Base-by-base conservation (phyloP, 2,113 vertebrate species). In the Marmota monax region DNA sequence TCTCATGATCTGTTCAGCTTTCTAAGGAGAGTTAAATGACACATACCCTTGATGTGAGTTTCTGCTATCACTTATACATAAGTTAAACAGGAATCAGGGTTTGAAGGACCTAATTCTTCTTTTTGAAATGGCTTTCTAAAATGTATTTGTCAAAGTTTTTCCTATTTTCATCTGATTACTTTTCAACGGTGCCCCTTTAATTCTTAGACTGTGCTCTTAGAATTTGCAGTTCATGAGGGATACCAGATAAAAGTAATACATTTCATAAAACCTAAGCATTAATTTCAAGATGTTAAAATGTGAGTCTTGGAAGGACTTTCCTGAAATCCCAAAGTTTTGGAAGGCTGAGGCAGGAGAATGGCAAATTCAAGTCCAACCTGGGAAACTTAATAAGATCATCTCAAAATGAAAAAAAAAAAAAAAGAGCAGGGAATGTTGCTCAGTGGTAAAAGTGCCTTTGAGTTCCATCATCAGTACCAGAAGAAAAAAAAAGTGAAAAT, bases 181-280 rank as follows among this genome's bases (percentile, higher is more conserved):
- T 92, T 83, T 69, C 58, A 74, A 80, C 29, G 58, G n/a, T 63
- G 45, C 12, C 32, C 27, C 12, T 42, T 90, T 74, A n/a, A 10
- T 45, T 25, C 18, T 61, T 58, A 58, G 56, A 58, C 6, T 58
- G 74, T 17, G 9, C n/a, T 45, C 82, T 83, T 72, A 34, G 3
- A 56, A n/a, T 84, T 88, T 76, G 77, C 29, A 89, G 25, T 89
- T 48, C 61, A 82, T 78, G 51, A 69, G 53, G 18, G 72, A 37
- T n/a, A 74, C 2, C 37, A 92, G 90, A 76, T 78, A 94, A 78
- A 89, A 79, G 4, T 45, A 84, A 92, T n/a, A 1, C 18, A 74
- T 53, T 94, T 86, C 42, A 70, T 82, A 73, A 67, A 92, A 83
- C 79, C 32, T 12, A 88, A 94, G 51, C 56, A 69, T 37, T 72